Conservation (phyloP, 2,888 invertebrate species). For the Drepanosiphum platanoidis region DNA sequence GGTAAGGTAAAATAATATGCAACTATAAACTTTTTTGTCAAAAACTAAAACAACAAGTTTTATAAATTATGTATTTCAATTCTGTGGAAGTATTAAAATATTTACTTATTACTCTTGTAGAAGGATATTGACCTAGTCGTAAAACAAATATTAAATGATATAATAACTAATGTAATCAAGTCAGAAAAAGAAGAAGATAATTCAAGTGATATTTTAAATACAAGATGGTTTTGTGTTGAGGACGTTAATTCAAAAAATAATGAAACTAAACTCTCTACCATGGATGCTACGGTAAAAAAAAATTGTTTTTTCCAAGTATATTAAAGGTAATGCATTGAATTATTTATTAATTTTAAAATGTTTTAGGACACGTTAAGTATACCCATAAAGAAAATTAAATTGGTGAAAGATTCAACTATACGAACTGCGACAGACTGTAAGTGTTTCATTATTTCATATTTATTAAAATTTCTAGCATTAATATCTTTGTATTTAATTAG, state of each 20-base stretch:
- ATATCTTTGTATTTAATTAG: constrained; percentile 24
- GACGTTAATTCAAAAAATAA: background rate
- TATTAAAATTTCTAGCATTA: background rate
- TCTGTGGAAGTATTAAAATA: background rate
- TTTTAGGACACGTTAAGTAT: constrained; percentile 26
- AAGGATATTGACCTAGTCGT: constrained; percentile 5
- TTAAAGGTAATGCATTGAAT: background rate
- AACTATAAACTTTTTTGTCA: no score
- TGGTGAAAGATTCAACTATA: background rate
- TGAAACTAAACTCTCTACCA: background rate
- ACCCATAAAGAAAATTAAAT: constrained; percentile 28
- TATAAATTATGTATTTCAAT: background rate
- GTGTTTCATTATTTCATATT: background rate
- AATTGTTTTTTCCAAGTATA: background rate
- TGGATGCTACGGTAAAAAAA: background rate
- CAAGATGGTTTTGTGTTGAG: background rate
- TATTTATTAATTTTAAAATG: background rate
- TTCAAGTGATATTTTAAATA: background rate
- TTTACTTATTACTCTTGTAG: background rate
- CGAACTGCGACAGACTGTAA: background rate
- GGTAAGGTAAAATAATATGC: no score
- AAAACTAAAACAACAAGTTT: background rate
- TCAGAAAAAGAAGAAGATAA: background rate
- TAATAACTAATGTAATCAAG: background rate
- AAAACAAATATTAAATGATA: constrained; percentile 23